Percentiles rank a stretch among this genome's conserved stretches.
These are phyloP conservation scores for Cerastis rubricosa DNA, from an alignment of 2,888 invertebrate species.

Conservation along the genomic window DNA sequence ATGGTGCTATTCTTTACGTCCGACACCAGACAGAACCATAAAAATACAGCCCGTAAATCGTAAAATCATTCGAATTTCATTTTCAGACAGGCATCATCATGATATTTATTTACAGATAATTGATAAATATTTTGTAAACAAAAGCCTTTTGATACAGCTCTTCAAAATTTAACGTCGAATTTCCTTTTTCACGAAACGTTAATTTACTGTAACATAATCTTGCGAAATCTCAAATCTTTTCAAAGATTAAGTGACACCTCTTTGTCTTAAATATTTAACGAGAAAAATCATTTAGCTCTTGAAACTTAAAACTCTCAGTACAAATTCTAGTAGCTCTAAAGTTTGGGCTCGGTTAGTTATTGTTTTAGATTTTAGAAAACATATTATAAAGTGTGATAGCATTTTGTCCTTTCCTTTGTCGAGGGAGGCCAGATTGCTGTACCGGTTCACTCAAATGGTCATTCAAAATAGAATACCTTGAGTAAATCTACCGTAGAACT, in stretches of 20 bases:
- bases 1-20: no score
- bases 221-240: slow-evolving; percentile 20
- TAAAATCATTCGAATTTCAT: slow-evolving; percentile 16
- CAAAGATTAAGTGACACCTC: slow-evolving; percentile 25
- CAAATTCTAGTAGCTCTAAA: not conserved
- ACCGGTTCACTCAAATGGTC: not conserved
- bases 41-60: not conserved
- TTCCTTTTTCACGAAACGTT: slow-evolving; percentile 12
- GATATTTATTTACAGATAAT: slow-evolving; percentile 38
- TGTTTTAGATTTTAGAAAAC: not conserved
- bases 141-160: slow-evolving; percentile 16
- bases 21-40: no score
- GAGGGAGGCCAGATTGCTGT: not conserved
- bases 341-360: not conserved
- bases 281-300: not conserved
- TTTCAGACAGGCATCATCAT: slow-evolving; percentile 3
- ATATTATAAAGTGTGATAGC: not conserved
- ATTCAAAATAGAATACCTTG: not conserved
- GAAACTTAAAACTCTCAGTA: not conserved
- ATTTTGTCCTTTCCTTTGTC: not conserved
- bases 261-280: slow-evolving; percentile 13
- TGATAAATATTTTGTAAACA: slow-evolving; percentile 31
- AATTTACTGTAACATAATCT: slow-evolving; percentile 39
- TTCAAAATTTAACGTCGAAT: slow-evolving; percentile 20
- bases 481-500: not conserved